Conservation (phyloP, 2,888 invertebrate species). For the Plagodis dolabraria region DNA sequence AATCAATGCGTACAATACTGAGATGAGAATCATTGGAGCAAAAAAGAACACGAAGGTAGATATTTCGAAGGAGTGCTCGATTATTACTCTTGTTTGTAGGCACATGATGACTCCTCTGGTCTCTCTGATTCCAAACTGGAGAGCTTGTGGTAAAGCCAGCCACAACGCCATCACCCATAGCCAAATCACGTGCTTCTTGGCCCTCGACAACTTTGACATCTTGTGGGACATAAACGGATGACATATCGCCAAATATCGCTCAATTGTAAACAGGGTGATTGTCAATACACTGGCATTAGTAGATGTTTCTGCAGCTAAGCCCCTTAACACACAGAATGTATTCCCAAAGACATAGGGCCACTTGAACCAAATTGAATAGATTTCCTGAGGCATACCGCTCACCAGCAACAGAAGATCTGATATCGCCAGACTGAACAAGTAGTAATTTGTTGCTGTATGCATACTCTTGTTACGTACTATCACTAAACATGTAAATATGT, state of each 20-base stretch:
- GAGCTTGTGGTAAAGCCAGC: constrained; percentile 89
- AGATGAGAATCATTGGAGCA: constrained; percentile 90
- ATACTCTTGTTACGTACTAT: constrained; percentile 92
- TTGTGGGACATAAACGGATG: constrained; percentile 89
- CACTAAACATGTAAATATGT: constrained; percentile 93
- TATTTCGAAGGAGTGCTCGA: constrained; percentile 88
- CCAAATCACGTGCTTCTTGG: constrained; percentile 90
- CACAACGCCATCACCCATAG: constrained; percentile 92
- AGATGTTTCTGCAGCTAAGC: constrained; percentile 91
- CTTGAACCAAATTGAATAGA: constrained; percentile 91
- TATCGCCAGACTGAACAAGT: constrained; percentile 93
- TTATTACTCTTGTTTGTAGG: constrained; percentile 76
- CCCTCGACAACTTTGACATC: constrained; percentile 94
- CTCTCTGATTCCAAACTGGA: constrained; percentile 73
- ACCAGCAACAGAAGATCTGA: constrained; percentile 92
- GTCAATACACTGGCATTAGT: constrained; percentile 91
- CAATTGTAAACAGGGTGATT: constrained; percentile 94
- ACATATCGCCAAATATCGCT: constrained; percentile 87
- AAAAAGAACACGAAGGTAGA: constrained; percentile 90
- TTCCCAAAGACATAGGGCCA: constrained; percentile 92
- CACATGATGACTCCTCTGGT: constrained; percentile 73
- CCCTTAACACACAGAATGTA: constrained; percentile 91
- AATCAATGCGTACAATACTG: constrained; percentile 89
- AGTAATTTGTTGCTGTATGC: constrained; percentile 93
- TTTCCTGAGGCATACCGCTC: constrained; percentile 93